Evolutionary conservation across 2,888 invertebrate species (phyloP).

Genomic region (Tipula lateralis): DNA sequence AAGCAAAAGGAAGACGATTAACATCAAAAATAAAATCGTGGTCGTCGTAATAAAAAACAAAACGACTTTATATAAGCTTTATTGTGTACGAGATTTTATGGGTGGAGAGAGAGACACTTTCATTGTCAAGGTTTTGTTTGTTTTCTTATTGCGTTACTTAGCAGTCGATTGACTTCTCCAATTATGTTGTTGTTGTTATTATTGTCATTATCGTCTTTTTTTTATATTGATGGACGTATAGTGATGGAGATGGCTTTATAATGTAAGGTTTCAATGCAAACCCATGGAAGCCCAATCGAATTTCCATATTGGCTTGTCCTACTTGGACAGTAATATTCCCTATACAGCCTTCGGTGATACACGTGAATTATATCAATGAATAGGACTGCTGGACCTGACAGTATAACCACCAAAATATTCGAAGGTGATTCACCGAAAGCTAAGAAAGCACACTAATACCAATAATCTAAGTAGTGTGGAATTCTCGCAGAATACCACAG

Average conservation of each 20-base stretch:
- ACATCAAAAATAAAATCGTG: background rate
- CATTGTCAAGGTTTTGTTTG: slow-evolving; percentile 9
- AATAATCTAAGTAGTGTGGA: too few relatives aligned
- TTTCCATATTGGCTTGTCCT: too few relatives aligned
- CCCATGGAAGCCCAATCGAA: too few relatives aligned
- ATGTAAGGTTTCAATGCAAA: too few relatives aligned
- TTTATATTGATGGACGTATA: background rate
- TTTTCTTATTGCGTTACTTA: background rate
- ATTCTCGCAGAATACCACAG: too few relatives aligned
- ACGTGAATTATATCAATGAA: too few relatives aligned
- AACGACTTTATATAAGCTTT: background rate
- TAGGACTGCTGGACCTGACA: too few relatives aligned
- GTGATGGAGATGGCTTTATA: background rate
- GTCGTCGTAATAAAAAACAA: background rate
- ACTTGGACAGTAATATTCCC: too few relatives aligned
- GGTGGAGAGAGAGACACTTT: background rate
- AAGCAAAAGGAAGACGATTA: background rate
- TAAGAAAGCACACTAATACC: too few relatives aligned
- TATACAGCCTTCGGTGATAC: too few relatives aligned
- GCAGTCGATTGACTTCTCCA: background rate
- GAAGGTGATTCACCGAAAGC: too few relatives aligned
- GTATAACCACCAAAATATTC: too few relatives aligned
- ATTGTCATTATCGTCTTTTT: background rate
- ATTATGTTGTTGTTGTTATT: background rate
- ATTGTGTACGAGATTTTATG: background rate